Evolutionary conservation across 2,797 vertebrate genomes (phyloP).

Genomic region (Acanthiza pusilla): DNA sequence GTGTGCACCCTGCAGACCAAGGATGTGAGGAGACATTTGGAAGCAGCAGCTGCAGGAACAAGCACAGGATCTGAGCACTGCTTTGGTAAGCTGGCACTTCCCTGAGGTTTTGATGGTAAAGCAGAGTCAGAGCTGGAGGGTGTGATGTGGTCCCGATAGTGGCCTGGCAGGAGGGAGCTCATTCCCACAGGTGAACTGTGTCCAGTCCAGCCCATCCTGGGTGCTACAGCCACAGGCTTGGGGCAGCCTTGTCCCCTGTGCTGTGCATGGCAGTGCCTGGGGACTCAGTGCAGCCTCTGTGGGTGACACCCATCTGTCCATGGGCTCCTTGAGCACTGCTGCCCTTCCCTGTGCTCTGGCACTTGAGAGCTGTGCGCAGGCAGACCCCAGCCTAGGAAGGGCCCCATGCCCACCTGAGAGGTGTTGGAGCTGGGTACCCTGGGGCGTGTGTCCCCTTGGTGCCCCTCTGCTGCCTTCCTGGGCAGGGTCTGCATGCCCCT

Average conservation of each 20-base stretch:
- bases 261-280: background rate
- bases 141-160: background rate
- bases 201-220: background rate
- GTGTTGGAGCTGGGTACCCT: background rate
- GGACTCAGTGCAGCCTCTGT: background rate
- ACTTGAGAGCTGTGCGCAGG: background rate
- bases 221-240: background rate
- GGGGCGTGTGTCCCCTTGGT: accelerated
- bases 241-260: background rate
- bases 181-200: background rate
- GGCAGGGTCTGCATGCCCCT: background rate
- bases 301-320: accelerated
- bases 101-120: background rate
- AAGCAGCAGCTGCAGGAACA: background rate
- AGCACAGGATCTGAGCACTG: background rate
- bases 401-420: accelerated
- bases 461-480: background rate
- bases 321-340: background rate
- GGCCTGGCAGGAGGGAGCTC: background rate
- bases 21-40: background rate
- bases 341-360: background rate
- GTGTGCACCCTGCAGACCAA: background rate
- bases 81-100: background rate
- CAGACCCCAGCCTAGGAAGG: background rate
- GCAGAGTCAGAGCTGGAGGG: background rate